Percentiles rank a stretch among this genome's conserved stretches.
phyloP scores from a whole-genome alignment of 2,888 invertebrate species.

The Chrysotoxum bicinctum region DNA sequence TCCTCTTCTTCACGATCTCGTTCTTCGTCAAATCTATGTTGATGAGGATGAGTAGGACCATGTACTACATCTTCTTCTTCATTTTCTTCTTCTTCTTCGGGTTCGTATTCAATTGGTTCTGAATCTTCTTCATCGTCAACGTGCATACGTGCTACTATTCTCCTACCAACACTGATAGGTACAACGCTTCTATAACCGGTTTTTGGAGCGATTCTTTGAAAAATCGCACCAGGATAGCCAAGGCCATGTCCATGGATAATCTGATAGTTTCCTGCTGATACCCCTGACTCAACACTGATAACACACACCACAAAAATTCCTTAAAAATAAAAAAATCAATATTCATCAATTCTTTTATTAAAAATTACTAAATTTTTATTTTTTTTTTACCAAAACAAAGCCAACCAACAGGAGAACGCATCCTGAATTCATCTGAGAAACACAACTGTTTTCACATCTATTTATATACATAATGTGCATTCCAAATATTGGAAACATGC shows the following conservation, averaged over 20 bases:
- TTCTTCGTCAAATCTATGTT: not conserved
- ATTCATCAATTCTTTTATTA: not conserved
- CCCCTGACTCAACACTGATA: constrained; percentile 16
- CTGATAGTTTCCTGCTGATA: constrained; percentile 10
- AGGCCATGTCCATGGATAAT: constrained; percentile 7
- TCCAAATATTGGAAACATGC: not conserved
- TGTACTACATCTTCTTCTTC: not conserved
- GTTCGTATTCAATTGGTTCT: not conserved
- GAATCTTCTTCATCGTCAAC: not conserved
- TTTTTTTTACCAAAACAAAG: constrained; percentile 57
- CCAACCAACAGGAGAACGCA: constrained; percentile 63
- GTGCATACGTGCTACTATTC: not conserved
- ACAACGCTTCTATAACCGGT: not conserved
- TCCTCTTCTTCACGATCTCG: not conserved
- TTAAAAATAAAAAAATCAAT: not conserved
- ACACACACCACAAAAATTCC: constrained; percentile 40
- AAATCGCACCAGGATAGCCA: constrained; percentile 20
- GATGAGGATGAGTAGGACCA: not conserved
- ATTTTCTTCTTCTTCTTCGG: not conserved
- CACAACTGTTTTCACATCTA: constrained; percentile 25
- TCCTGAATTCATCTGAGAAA: constrained; percentile 56
- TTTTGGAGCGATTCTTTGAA: constrained; percentile 8
- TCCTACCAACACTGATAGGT: not conserved
- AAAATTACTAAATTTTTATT: not conserved
- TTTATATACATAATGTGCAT: constrained; percentile 47